Conservation (phyloP, 2,888 invertebrate genomes). For the Leptinotarsa juncta region DNA sequence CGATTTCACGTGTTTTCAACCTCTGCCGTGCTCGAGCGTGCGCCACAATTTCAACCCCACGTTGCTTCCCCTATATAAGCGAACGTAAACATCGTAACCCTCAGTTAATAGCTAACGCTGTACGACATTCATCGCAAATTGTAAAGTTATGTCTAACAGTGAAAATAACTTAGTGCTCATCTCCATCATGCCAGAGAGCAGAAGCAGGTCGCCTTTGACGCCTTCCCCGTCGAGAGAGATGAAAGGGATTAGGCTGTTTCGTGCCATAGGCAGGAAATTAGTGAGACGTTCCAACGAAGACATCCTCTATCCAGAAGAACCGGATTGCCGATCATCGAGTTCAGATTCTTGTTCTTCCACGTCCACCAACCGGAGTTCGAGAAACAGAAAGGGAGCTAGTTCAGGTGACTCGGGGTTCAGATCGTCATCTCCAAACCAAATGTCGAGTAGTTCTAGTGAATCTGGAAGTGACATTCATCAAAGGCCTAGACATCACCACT, state of each 20-base stretch:
- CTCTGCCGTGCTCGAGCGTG: slow-evolving; percentile 42
- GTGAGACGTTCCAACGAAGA: slow-evolving; percentile 69
- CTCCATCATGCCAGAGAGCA: slow-evolving; percentile 52
- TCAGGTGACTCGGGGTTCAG: slow-evolving; percentile 60
- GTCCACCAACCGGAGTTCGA: slow-evolving; percentile 55
- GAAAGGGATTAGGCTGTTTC: slow-evolving; percentile 74
- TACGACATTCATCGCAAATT: slow-evolving; percentile 13
- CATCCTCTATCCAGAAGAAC: slow-evolving; percentile 64
- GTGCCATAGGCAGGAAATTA: slow-evolving; percentile 74
- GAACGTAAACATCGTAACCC: slow-evolving; percentile 50
- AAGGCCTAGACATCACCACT: slow-evolving; percentile 63
- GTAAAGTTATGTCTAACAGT: slow-evolving; percentile 42
- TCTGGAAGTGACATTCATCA: slow-evolving; percentile 70
- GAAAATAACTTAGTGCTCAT: slow-evolving; percentile 55
- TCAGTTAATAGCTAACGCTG: slow-evolving; percentile 23
- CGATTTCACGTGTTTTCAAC: slow-evolving; percentile 37
- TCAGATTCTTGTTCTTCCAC: slow-evolving; percentile 64
- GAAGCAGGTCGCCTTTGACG: slow-evolving; percentile 63
- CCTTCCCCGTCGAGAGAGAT: slow-evolving; percentile 70
- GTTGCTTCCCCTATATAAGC: slow-evolving; percentile 57
- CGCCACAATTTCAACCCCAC: slow-evolving; percentile 54
- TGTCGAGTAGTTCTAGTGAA: slow-evolving; percentile 70
- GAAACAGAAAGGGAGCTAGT: slow-evolving; percentile 51
- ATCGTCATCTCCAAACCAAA: slow-evolving; percentile 64
- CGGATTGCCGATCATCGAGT: slow-evolving; percentile 67